Conservation (phyloP, 1,140 invertebrate genomes). For the Leptopilina boulardi region DNA sequence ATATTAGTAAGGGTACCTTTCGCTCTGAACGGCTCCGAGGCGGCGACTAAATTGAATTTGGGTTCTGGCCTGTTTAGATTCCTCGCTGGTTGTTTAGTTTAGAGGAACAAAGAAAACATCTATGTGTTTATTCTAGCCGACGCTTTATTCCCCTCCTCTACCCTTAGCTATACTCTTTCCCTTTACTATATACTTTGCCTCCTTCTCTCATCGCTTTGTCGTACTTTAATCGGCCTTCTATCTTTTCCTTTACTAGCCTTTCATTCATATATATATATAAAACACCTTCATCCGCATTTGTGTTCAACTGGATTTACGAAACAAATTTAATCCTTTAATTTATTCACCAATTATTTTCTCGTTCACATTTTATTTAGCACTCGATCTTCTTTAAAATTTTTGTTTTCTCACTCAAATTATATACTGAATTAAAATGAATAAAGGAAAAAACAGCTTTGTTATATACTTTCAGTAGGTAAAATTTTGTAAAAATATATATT, state of each 20-base stretch:
- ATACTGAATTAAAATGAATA: too few relatives aligned
- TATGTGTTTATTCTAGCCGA: slow-evolving; percentile 80
- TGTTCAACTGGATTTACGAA: slow-evolving; percentile 1
- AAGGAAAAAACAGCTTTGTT: too few relatives aligned
- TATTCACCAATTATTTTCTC: background rate
- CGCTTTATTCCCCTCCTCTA: slow-evolving; percentile 66
- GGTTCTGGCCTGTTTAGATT: slow-evolving; percentile 79
- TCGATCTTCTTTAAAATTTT: too few relatives aligned
- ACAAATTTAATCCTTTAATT: slow-evolving; percentile 15
- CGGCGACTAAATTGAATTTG: slow-evolving; percentile 78
- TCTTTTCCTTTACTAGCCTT: slow-evolving; percentile 34
- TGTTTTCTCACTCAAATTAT: too few relatives aligned
- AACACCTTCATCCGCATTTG: slow-evolving; percentile 49
- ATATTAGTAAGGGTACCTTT: slow-evolving; percentile 71
- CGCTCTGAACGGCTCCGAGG: slow-evolving; percentile 68
- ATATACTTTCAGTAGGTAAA: too few relatives aligned
- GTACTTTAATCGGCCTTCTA: slow-evolving; percentile 43
- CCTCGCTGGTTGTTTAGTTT: slow-evolving; percentile 79
- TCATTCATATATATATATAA: background rate
- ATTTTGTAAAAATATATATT: too few relatives aligned
- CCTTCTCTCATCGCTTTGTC: slow-evolving; percentile 41
- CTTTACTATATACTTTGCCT: slow-evolving; percentile 46
- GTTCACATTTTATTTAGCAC: too few relatives aligned
- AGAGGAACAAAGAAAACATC: slow-evolving; percentile 80
- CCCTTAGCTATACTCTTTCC: slow-evolving; percentile 39